A percentile compares a stretch with the other conserved stretches of the same genome.
These are phyloP conservation scores for Trichogramma pretiosum DNA, from an alignment of 1,140 invertebrate genomes.

Conservation along the genomic window DNA sequence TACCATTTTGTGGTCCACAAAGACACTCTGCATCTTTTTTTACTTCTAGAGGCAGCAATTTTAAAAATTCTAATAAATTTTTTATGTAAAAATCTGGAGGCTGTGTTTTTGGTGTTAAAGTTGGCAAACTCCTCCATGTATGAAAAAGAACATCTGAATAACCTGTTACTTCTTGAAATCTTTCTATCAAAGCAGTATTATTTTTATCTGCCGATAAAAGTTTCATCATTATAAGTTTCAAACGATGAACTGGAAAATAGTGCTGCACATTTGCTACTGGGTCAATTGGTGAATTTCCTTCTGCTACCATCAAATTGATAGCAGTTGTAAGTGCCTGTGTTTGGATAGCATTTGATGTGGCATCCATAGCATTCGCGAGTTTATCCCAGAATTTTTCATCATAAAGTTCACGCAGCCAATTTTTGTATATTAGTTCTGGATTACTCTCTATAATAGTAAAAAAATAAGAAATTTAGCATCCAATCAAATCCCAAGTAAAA, in stretches of 20 bases:
- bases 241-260: conserved; percentile 52
- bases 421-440: conserved; percentile 50
- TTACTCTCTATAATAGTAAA: conserved; percentile 41
- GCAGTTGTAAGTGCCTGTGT: conserved; percentile 57
- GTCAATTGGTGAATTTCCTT: conserved; percentile 56
- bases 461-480: conserved; percentile 13
- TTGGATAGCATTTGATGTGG: conserved; percentile 45
- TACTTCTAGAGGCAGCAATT: conserved; percentile 51
- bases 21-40: conserved; percentile 31
- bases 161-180: conserved; percentile 55
- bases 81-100: conserved; percentile 56
- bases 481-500: background rate
- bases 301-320: conserved; percentile 55
- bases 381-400: conserved; percentile 48
- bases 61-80: conserved; percentile 61
- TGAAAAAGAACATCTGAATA: conserved; percentile 57
- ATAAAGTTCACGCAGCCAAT: conserved; percentile 54
- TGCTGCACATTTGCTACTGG: conserved; percentile 40
- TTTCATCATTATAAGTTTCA: conserved; percentile 52
- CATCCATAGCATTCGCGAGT: conserved; percentile 46
- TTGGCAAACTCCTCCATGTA: conserved; percentile 49
- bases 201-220: conserved; percentile 48
- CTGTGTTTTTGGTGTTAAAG: conserved; percentile 48
- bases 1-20: conserved; percentile 30
- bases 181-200: conserved; percentile 44